Conservation (phyloP, 2,797 vertebrate genomes). For the Brachymystax lenok region DNA sequence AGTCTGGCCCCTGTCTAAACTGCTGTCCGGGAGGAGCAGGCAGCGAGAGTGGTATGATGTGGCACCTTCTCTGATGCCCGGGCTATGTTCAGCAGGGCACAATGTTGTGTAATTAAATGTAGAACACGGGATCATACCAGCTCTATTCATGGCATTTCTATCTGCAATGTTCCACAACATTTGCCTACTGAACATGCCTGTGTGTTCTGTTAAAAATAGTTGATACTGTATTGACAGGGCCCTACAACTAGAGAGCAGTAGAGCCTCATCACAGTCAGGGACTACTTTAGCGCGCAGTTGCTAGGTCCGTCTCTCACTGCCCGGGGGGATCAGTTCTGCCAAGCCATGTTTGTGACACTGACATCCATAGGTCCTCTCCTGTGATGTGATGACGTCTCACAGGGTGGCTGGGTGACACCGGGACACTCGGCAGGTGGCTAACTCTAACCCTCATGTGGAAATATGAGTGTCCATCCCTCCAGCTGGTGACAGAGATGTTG, state of each 20-base stretch:
- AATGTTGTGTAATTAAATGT: no score
- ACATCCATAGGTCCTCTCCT: background rate
- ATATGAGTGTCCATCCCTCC: constrained; percentile 11
- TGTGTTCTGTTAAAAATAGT: background rate
- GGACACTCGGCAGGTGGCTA: background rate
- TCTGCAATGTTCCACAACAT: no score
- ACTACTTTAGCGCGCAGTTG: background rate
- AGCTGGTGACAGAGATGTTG: constrained; percentile 28
- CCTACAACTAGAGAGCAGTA: constrained; percentile 60
- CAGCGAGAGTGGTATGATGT: background rate
- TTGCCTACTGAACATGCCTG: no score
- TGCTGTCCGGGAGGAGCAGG: constrained; percentile 12
- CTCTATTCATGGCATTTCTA: no score
- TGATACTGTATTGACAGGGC: constrained; percentile 1
- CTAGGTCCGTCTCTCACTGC: background rate
- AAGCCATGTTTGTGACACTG: background rate
- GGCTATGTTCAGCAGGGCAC: background rate
- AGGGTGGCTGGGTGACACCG: background rate
- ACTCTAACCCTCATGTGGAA: background rate
- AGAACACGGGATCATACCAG: no score
- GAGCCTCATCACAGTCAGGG: background rate
- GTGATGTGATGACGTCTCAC: background rate
- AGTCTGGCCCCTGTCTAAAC: constrained; percentile 33
- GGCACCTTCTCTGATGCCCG: background rate
- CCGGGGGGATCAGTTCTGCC: background rate